Evolutionary conservation across 2,888 invertebrate genomes (phyloP).

Genomic region (Tipula helvola): DNA sequence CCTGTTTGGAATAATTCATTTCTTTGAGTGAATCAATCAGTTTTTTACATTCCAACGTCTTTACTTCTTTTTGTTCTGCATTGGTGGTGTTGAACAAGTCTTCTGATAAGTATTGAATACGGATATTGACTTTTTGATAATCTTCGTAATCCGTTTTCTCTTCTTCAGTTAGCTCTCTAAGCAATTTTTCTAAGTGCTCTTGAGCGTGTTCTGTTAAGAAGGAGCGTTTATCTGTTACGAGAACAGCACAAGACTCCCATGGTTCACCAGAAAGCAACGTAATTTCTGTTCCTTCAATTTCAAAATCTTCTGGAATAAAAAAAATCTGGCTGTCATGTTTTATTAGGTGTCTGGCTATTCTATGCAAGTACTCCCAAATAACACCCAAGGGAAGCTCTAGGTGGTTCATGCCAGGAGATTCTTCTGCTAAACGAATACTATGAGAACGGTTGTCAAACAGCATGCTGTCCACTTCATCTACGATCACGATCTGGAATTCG

Average conservation of each 20-base stretch:
- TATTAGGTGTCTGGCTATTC: slow-evolving; percentile 12
- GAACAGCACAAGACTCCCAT: not conserved
- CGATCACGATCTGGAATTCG: slow-evolving; percentile 23
- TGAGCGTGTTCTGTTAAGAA: slow-evolving; percentile 8
- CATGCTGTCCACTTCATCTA: slow-evolving; percentile 36
- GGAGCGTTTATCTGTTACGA: no score
- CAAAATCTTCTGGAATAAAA: slow-evolving; percentile 6
- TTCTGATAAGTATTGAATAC: no score
- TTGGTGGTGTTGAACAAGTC: no score
- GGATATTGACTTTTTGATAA: slow-evolving; percentile 13
- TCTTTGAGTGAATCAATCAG: no score
- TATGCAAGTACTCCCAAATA: slow-evolving; percentile 23
- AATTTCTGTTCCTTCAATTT: no score
- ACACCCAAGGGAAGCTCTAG: slow-evolving; percentile 26
- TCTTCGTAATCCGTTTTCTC: slow-evolving; percentile 15
- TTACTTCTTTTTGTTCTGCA: no score
- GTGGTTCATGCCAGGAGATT: slow-evolving; percentile 27
- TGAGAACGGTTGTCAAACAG: slow-evolving; percentile 32
- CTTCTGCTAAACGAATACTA: slow-evolving; percentile 29
- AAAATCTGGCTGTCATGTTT: slow-evolving; percentile 14
- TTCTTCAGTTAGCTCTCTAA: slow-evolving; percentile 13
- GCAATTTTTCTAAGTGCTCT: not conserved
- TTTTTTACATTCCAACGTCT: no score
- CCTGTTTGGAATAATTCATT: not conserved
- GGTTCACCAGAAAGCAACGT: not conserved